Evolutionary conservation across 2,888 invertebrate species (phyloP), one percentile per base, ranked within the genome.

Genomic region (Epinotia ramella): DNA sequence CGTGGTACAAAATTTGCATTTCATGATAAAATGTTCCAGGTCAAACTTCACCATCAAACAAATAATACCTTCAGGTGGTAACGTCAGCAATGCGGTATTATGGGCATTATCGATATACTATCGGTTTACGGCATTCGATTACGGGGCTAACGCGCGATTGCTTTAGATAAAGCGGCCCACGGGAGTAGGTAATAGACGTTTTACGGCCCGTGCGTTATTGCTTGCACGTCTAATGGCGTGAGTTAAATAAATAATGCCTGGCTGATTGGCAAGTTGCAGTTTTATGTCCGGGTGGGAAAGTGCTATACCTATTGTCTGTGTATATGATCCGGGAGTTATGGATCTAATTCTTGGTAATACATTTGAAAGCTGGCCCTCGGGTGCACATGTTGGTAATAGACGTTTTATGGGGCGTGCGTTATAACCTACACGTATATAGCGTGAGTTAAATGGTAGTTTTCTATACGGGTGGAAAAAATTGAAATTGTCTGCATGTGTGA

Each of bases 121-220:
- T 71, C 70, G 53, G 33, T 71, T 71, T 53, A 49, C 63, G 53
- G 63, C 70, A 71, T 53, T 71, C 70, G 69, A 71, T 71, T 63
- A 62, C 18, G 70, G 60, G 24, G 46, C 20, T 63, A 71, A 71
- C 63, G 70, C 53, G 70, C 70, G 63, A 71, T 71, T 71, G 70
- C 70, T 53, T 63, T 18, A 62, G 70, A 63, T 71, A 71, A 71
- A 71, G 53, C 62, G 62, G 33, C 70, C 70, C 70, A 18, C 20
- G 70, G 70, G 70, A 53, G 70, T 33, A 71, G 62, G 70, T 71
- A 71, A 71, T 71, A 63, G 70, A 63, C 70, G 18, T 63, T 71
- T 71, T 71, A 71, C 63, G 69, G 46, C 69, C 46, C 59, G 69
- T 59, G 46, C 69, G 69, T 60, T 69, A 69, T 60, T 69, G 46